These are phyloP conservation scores for Chaunax sp. DNA, from an alignment of 2,797 vertebrate genomes.

Conservation along the genomic window DNA sequence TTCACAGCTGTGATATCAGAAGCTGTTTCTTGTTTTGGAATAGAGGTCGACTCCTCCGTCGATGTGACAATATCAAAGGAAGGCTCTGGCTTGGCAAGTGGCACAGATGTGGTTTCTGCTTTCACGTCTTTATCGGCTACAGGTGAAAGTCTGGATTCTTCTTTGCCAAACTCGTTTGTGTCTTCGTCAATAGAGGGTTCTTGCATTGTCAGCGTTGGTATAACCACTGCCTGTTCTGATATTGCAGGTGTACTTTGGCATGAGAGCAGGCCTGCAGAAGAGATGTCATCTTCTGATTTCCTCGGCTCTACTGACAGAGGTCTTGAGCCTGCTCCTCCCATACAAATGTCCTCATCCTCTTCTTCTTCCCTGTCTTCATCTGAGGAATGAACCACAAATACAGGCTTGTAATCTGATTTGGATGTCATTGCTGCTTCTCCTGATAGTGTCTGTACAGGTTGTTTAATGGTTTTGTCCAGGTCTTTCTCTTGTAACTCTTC, in stretches of 20 bases:
- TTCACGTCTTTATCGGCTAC: conserved; percentile 55
- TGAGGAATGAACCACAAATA: conserved; percentile 80
- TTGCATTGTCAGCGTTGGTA: conserved; percentile 76
- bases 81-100: conserved; percentile 52
- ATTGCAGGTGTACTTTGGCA: conserved; percentile 44
- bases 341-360: conserved; percentile 81
- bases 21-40: conserved; percentile 40
- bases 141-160: conserved; percentile 50
- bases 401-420: conserved; percentile 63
- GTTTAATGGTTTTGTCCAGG: conserved; percentile 62
- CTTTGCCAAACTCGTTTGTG: conserved; percentile 59
- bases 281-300: conserved; percentile 69
- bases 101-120: conserved; percentile 50
- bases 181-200: conserved; percentile 74
- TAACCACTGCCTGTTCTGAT: conserved; percentile 54
- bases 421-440: conserved; percentile 42
- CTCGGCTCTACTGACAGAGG: conserved; percentile 71
- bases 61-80: conserved; percentile 37
- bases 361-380: conserved; percentile 84
- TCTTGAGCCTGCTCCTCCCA: conserved; percentile 82
- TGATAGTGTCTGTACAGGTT: conserved; percentile 40
- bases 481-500: conserved; percentile 80
- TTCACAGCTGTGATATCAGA: conserved; percentile 27
- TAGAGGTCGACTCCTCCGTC: conserved; percentile 42
- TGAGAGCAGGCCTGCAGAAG: conserved; percentile 38